Conservation (phyloP, 2,113 vertebrate species). For the Cavia aperea region DNA sequence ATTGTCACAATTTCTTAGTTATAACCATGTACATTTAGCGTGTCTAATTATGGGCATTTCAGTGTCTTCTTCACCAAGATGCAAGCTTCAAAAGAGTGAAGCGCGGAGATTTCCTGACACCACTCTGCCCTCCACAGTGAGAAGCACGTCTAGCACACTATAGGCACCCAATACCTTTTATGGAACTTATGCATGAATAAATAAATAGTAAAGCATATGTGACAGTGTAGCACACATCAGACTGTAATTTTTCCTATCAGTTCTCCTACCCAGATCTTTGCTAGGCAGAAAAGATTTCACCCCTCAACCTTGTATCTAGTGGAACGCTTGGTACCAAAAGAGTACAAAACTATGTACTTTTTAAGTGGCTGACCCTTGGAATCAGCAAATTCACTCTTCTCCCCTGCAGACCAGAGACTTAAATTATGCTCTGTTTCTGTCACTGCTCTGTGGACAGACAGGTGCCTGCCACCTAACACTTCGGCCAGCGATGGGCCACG, state of each 20-base stretch:
- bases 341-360: neutral
- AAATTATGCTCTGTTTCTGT: neutral
- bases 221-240: neutral
- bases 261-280: neutral
- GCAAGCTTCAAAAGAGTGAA: too few relatives aligned
- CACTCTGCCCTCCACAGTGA: neutral
- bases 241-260: neutral
- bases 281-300: neutral
- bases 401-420: neutral
- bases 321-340: neutral
- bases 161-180: neutral
- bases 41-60: too few relatives aligned
- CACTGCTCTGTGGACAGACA: neutral
- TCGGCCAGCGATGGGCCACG: neutral
- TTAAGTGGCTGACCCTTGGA: neutral
- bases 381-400: neutral
- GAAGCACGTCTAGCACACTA: fast-evolving
- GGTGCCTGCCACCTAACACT: too few relatives aligned
- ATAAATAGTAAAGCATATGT: neutral
- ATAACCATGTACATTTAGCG: neutral
- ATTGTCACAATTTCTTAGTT: neutral
- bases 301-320: neutral
- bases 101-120: fast-evolving
- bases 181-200: neutral
- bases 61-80: neutral